Conservation (phyloP, 2,888 invertebrate species). For the Andrena hattorfiana region DNA sequence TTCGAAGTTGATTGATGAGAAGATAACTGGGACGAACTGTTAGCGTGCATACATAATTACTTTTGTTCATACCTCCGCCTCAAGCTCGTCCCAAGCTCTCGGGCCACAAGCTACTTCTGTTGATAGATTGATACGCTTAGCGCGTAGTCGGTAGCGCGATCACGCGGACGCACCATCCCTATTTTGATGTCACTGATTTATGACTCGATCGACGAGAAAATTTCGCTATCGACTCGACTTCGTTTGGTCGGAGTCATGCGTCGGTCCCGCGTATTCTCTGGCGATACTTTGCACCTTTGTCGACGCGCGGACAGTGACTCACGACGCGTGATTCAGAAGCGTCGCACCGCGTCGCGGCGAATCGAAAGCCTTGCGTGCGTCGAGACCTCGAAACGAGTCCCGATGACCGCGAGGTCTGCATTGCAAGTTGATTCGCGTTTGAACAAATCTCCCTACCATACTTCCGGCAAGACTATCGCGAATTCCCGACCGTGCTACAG, state of each 20-base stretch:
- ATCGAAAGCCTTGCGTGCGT: slow-evolving; percentile 34
- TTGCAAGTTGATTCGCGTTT: neutral
- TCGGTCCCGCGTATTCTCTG: slow-evolving; percentile 3
- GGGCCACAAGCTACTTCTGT: no score
- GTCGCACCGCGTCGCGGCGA: neutral
- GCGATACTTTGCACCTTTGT: slow-evolving; percentile 42
- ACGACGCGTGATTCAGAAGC: slow-evolving; percentile 57
- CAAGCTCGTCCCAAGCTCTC: no score
- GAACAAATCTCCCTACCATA: neutral
- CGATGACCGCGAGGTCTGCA: neutral
- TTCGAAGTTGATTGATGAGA: neutral
- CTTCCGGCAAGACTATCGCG: neutral
- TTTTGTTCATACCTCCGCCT: no score
- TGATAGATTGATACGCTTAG: no score
- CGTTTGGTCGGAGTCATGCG: slow-evolving; percentile 2
- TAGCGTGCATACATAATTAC: neutral
- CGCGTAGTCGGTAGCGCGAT: no score
- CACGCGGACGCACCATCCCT: no score
- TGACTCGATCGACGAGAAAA: neutral
- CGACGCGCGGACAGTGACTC: slow-evolving; percentile 41
- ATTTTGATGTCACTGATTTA: no score
- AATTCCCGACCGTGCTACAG: neutral
- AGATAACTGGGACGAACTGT: neutral
- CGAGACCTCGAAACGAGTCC: slow-evolving; percentile 6
- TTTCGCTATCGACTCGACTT: slow-evolving; percentile 1